Evolutionary conservation across 1,140 invertebrate species (phyloP), one percentile per base, ranked within the genome.

Genomic region (Panonychus citri): DNA sequence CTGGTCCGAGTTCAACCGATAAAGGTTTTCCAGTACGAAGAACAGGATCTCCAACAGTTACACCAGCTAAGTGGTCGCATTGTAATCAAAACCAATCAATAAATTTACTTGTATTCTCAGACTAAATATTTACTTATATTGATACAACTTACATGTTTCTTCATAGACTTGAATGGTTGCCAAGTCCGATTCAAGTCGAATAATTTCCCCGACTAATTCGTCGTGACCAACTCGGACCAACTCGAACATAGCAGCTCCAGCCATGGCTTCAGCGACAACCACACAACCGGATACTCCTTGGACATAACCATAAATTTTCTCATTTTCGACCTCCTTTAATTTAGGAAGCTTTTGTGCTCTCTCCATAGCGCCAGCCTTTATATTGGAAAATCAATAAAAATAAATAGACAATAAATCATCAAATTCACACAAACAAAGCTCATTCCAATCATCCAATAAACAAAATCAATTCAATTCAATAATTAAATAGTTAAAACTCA

Each of bases 161-260:
- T 99, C 95, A 67, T 99, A 99, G 56, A 97, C 91, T 78, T 96
- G 91, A 70, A 99, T 98, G 58, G 95, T 99, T 49, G 95, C 95
- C 82, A 94, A 90, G 70, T 98, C 94, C 57, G 91, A 91, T 74
- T 99, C 94, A 56, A 99, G 76, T 71, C 94, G 39, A 74, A 99
- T 99, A 70, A 99, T 99, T 75, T 99, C 95, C 60, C 95, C 95
- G 2, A 99, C 95, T 62, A 99, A 74, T 72, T 98, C 91, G 62
- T 81, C 79, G 71, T 99, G 94, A 17, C 95, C 95, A 10, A 99
- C 95, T 66, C 95, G 80, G 53, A 99, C 95, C 73, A 99, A 71
- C 72, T 99, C 95, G 79, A 98, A 98, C 93, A 99, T 99, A 77
- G 94, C 94, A 13, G 94, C 87, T 60, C 95, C 95, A 59, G 89